Conservation (phyloP, 2,888 invertebrate genomes). For the Capitulum mitella region DNA sequence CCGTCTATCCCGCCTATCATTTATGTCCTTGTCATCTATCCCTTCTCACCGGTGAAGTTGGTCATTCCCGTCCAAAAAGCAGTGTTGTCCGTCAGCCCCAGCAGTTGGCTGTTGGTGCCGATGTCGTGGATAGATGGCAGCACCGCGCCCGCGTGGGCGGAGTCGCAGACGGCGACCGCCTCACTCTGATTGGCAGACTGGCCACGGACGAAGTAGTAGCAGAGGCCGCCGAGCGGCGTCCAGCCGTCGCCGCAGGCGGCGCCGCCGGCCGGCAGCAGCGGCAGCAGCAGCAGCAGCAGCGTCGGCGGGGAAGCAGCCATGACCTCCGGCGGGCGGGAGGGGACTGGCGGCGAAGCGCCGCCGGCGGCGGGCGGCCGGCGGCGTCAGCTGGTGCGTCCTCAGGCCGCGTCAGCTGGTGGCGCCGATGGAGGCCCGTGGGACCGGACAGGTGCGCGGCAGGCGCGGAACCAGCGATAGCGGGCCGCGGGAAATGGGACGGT, state of each 20-base stretch:
- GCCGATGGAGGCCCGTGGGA: no score
- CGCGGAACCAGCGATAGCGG: no score
- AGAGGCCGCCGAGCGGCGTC: not conserved
- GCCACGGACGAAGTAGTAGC: not conserved
- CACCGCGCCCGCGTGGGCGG: not conserved
- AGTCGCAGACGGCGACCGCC: not conserved
- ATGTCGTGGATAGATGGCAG: constrained; percentile 14
- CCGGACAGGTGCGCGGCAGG: no score
- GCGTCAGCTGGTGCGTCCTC: no score
- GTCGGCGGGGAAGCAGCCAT: no score
- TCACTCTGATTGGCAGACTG: not conserved
- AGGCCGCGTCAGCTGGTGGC: no score
- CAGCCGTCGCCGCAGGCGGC: not conserved
- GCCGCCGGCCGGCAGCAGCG: not conserved
- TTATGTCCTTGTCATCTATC: no score
- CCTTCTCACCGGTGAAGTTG: not conserved
- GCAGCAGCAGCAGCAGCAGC: not conserved
- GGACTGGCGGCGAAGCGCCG: not conserved
- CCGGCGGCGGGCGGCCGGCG: no score
- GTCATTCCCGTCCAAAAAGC: not conserved
- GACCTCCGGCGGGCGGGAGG: not conserved
- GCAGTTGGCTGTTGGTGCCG: not conserved
- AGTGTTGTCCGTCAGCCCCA: not conserved
- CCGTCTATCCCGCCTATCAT: no score
- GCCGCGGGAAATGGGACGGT: no score